These are phyloP conservation scores for Acanthococcus lagerstroemiae DNA, from an alignment of 2,888 invertebrate genomes.

Conservation along the genomic window DNA sequence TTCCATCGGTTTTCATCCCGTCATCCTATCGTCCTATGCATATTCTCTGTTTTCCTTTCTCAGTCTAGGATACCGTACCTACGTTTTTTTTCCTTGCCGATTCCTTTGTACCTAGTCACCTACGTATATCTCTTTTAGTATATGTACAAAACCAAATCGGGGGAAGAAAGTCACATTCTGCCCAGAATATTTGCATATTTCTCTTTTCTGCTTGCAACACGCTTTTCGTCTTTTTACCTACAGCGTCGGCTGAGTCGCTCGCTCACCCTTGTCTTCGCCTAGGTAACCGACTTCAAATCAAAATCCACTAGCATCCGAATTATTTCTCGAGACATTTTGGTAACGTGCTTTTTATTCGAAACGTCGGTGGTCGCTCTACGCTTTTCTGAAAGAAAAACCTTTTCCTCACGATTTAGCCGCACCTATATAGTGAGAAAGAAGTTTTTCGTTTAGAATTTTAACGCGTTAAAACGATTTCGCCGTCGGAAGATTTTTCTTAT, in stretches of 20 bases:
- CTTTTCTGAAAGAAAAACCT: not conserved
- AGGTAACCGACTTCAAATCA: conserved; percentile 8
- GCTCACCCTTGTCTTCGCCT: not conserved
- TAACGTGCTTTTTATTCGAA: conserved; percentile 6
- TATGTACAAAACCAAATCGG: not conserved
- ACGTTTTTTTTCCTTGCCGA: not conserved
- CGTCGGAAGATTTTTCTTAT: not conserved
- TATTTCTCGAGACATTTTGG: not conserved
- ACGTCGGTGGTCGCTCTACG: not conserved
- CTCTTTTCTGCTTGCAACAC: not conserved
- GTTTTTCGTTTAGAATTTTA: conserved; percentile 8
- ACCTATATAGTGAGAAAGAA: not conserved
- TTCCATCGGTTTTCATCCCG: not conserved
- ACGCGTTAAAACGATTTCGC: not conserved
- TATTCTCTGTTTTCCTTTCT: not conserved
- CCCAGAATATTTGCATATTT: conserved; percentile 7
- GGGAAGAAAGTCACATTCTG: not conserved
- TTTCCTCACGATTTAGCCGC: conserved; percentile 2
- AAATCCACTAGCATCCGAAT: conserved; percentile 11
- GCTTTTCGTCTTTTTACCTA: not conserved
- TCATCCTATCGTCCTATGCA: not conserved
- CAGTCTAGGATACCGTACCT: not conserved
- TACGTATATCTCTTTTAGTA: too few species aligned
- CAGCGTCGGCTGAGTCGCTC: not conserved
- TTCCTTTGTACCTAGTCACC: too few species aligned